Conservation (phyloP, 2,113 vertebrate species). For the Platycercus adscitus region DNA sequence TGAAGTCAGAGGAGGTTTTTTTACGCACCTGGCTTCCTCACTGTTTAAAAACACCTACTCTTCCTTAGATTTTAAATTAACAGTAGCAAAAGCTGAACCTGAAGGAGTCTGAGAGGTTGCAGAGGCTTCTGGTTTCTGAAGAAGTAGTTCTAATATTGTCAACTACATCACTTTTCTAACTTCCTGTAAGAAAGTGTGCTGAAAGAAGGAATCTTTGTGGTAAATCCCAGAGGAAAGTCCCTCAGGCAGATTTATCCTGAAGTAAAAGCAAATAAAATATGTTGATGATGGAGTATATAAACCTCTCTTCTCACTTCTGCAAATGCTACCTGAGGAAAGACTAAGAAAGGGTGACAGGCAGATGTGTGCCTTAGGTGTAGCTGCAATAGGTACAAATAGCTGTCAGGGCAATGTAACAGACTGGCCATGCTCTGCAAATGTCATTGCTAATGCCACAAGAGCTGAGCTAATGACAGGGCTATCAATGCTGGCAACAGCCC, state of each 20-base stretch:
- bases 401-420: neutral
- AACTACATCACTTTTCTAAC: neutral
- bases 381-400: neutral
- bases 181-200: neutral
- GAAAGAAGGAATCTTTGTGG: neutral
- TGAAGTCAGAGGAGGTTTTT: neutral
- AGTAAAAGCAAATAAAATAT: neutral
- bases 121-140: neutral
- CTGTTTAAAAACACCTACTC: neutral
- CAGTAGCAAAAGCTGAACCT: neutral
- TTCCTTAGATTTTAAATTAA: constrained; percentile 36
- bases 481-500: neutral
- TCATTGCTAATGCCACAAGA: neutral
- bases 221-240: neutral
- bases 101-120: neutral
- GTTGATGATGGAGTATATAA: neutral
- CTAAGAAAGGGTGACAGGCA: neutral
- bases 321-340: neutral
- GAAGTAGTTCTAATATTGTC: neutral
- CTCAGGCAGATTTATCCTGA: neutral
- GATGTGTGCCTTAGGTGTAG: neutral
- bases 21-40: neutral
- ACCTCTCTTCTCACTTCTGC: neutral
- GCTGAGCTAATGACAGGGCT: neutral
- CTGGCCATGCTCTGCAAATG: neutral